Evolutionary conservation across 2,113 vertebrate genomes (phyloP).

Genomic region (Pelecanoides urinatrix): DNA sequence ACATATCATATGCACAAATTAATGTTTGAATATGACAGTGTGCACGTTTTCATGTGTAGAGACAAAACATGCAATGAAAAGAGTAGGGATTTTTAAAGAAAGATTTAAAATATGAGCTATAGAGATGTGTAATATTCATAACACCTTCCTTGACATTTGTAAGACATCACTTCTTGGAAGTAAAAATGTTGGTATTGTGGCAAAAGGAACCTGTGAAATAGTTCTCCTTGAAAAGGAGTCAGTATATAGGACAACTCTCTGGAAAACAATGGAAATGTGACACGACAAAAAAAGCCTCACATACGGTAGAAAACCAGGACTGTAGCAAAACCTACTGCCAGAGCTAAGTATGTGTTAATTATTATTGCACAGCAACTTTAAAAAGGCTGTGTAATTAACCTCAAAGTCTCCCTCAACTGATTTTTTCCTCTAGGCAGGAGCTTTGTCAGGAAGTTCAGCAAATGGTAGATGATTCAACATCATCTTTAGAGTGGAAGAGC

Average conservation of each 20-base stretch:
- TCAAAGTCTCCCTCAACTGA: neutral
- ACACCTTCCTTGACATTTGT: neutral
- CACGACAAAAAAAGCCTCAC: neutral
- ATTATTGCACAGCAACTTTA: neutral
- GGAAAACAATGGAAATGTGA: neutral
- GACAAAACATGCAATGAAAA: neutral
- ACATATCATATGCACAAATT: neutral
- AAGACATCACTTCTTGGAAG: neutral
- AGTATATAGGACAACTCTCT: neutral
- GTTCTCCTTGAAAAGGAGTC: neutral
- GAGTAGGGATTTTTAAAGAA: neutral
- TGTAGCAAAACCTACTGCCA: neutral
- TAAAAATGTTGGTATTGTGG: neutral
- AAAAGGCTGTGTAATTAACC: constrained; percentile 35
- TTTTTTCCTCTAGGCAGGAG: constrained; percentile 1
- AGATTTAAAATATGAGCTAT: neutral
- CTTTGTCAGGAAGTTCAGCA: constrained; percentile 24
- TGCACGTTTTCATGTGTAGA: neutral
- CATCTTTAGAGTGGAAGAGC: neutral
- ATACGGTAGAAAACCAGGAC: neutral
- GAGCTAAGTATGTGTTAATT: constrained; percentile 6
- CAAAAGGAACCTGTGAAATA: neutral
- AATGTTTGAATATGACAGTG: neutral
- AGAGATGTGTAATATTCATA: neutral
- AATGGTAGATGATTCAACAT: neutral